Evolutionary conservation across 2,888 invertebrate genomes (phyloP).

Genomic region (Linnaemya vulpina): DNA sequence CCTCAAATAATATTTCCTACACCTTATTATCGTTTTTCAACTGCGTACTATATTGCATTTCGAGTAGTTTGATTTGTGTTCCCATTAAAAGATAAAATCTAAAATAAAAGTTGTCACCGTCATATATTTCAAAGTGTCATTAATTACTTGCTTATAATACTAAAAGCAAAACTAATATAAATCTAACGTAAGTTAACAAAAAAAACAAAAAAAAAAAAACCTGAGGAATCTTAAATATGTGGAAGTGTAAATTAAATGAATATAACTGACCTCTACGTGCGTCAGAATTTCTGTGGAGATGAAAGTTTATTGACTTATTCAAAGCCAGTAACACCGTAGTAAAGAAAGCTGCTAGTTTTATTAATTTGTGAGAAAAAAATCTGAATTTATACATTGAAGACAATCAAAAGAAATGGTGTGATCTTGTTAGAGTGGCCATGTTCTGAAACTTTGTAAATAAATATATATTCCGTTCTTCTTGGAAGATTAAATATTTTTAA

Average conservation of each 20-base stretch:
- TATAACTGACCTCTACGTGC: conserved; percentile 48
- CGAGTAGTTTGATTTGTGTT: neutral
- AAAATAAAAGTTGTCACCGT: neutral
- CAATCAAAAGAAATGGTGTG: conserved; percentile 32
- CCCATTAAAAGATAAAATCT: conserved; percentile 12
- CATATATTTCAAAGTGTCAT: neutral
- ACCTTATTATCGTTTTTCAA: neutral
- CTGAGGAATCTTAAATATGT: conserved; percentile 34
- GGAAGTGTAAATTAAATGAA: conserved; percentile 1
- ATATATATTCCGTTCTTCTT: no score
- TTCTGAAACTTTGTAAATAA: no score
- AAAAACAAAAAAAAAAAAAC: neutral
- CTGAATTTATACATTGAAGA: conserved; percentile 3
- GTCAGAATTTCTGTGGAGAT: neutral
- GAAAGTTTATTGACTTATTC: conserved; percentile 57
- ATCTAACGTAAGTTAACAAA: neutral
- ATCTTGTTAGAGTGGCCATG: conserved; percentile 15
- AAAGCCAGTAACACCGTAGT: neutral
- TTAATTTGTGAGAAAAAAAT: conserved; percentile 30
- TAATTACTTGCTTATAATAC: neutral
- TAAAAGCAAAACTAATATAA: neutral
- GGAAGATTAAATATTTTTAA: no score
- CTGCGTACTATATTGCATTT: neutral
- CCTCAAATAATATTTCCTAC: neutral
- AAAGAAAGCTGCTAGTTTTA: conserved; percentile 26